Evolutionary conservation across 2,797 vertebrate genomes (phyloP).

Genomic region (Sus cebifrons): DNA sequence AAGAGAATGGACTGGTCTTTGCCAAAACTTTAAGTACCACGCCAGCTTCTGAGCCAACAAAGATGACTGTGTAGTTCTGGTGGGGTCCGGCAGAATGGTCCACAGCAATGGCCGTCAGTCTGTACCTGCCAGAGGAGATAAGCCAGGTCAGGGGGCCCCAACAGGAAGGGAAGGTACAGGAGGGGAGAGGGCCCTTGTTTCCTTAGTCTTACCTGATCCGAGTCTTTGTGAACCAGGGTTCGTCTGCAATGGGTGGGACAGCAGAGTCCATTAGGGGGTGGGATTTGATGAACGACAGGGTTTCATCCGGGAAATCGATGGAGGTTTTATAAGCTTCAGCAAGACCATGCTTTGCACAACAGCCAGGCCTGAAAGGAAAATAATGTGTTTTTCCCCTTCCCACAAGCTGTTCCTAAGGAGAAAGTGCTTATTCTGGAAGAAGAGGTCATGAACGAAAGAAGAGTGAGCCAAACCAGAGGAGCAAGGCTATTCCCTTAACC

Average conservation of each 20-base stretch:
- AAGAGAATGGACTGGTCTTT: constrained; percentile 94
- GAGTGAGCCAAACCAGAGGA: background rate
- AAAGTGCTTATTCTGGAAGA: constrained; percentile 3
- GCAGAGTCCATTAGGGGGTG: constrained; percentile 98
- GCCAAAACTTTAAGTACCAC: constrained; percentile 98
- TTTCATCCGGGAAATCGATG: constrained; percentile 98
- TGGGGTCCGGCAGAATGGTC: constrained; percentile 96
- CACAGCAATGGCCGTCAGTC: constrained; percentile 96
- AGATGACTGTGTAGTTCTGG: constrained; percentile 98
- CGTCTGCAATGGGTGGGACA: constrained; percentile 96
- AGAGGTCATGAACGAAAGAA: background rate
- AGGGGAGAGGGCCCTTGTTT: rapidly evolving
- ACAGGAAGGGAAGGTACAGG: rapidly evolving
- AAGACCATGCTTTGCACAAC: constrained; percentile 96
- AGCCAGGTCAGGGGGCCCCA: background rate
- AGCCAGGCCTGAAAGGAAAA: constrained; percentile 95
- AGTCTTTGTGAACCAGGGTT: constrained; percentile 99
- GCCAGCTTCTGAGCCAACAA: constrained; percentile 97
- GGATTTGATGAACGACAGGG: constrained; percentile 98
- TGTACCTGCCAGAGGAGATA: constrained; percentile 91
- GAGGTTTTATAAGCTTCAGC: constrained; percentile 97
- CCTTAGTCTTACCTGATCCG: constrained; percentile 94
- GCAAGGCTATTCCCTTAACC: background rate
- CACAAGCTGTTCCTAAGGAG: background rate
- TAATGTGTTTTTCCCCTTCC: constrained; percentile 59